Evolutionary conservation across 2,797 vertebrate species (phyloP).

Genomic region (Sebastes cheni): DNA sequence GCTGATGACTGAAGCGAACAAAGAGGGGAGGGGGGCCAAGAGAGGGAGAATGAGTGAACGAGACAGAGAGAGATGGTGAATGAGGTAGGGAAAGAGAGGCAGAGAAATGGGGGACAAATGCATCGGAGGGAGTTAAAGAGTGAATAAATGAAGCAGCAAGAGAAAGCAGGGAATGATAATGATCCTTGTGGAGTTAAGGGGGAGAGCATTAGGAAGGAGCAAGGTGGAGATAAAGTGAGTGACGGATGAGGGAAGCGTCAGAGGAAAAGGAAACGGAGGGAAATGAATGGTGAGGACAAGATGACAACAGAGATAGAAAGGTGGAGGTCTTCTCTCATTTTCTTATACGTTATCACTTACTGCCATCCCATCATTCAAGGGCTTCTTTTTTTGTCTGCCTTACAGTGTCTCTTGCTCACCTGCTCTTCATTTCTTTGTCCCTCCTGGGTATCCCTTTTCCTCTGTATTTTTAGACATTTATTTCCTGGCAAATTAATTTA

Average conservation of each 20-base stretch:
- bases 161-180: slow-evolving; percentile 61
- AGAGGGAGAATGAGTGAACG: slow-evolving; percentile 4
- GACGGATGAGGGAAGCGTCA: slow-evolving; percentile 61
- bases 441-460: neutral
- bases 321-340: slow-evolving; percentile 49
- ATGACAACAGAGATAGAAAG: slow-evolving; percentile 74
- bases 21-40: neutral
- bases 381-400: neutral
- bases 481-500: slow-evolving; percentile 17
- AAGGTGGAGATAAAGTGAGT: slow-evolving; percentile 63
- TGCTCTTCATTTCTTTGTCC: neutral
- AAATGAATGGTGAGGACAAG: slow-evolving; percentile 66
- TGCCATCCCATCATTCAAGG: slow-evolving; percentile 29
- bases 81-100: neutral
- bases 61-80: slow-evolving; percentile 15
- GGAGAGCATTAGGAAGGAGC: slow-evolving; percentile 54
- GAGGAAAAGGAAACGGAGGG: slow-evolving; percentile 32
- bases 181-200: slow-evolving; percentile 60
- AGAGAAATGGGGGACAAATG: slow-evolving; percentile 46
- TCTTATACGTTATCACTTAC: slow-evolving; percentile 41
- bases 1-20: slow-evolving; percentile 13
- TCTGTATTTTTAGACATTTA: neutral
- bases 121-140: slow-evolving; percentile 55
- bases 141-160: slow-evolving; percentile 68
- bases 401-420: neutral